Evolutionary conservation across 2,888 invertebrate species (phyloP).

Genomic region (Phaonia tiefii): DNA sequence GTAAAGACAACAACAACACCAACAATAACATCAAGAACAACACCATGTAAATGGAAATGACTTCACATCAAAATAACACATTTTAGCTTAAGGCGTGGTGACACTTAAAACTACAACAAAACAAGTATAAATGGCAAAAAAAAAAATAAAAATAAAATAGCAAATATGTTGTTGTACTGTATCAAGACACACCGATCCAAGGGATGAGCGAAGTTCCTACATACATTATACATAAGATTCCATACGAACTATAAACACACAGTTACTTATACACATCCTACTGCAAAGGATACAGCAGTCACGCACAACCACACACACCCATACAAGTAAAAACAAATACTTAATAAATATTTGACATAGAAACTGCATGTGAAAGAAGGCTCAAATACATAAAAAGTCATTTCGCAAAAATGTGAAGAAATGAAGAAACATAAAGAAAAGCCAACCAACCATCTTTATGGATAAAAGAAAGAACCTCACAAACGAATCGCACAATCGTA

Average conservation of each 20-base stretch:
- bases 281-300: too few relatives aligned
- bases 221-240: conserved; percentile 24
- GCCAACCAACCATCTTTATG: background rate
- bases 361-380: background rate
- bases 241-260: conserved; percentile 1
- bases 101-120: conserved; percentile 63
- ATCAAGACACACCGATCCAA: background rate
- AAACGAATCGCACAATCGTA: background rate
- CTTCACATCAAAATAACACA: conserved; percentile 55
- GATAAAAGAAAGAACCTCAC: too few relatives aligned
- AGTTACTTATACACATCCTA: background rate
- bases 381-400: background rate
- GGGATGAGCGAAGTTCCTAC: background rate
- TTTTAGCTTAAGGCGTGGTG: conserved; percentile 62
- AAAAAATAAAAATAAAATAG: conserved; percentile 44
- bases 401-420: background rate
- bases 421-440: background rate
- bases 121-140: conserved; percentile 36
- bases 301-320: background rate
- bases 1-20: conserved; percentile 35
- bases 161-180: conserved; percentile 13
- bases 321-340: background rate
- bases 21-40: conserved; percentile 27
- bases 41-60: conserved; percentile 60
- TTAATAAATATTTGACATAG: conserved; percentile 24